These are phyloP conservation scores for Cerceris rybyensis DNA, from an alignment of 2,888 invertebrate species.

Conservation along the genomic window DNA sequence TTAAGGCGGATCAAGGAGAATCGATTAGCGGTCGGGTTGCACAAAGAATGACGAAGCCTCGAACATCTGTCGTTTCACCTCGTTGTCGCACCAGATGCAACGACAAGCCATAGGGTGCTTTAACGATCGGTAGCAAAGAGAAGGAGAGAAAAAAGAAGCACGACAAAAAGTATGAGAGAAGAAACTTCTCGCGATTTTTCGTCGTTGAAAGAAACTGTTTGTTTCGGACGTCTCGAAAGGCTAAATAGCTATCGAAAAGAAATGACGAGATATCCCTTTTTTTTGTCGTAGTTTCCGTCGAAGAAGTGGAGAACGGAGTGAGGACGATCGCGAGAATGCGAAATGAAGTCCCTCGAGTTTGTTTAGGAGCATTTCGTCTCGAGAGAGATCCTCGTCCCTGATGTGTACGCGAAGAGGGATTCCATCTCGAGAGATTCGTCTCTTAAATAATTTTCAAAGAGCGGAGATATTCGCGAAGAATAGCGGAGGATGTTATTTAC, in stretches of 20 bases:
- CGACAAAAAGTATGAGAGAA: no score
- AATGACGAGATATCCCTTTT: no score
- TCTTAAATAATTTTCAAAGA: no score
- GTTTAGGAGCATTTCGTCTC: slow-evolving; percentile 8
- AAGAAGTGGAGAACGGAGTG: no score
- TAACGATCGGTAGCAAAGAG: no score
- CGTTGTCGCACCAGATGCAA: slow-evolving; percentile 27
- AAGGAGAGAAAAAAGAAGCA: no score
- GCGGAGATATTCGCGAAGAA: no score
- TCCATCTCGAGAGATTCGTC: no score
- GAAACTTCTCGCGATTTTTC: no score
- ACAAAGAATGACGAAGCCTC: slow-evolving; percentile 15
- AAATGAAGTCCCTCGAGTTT: neutral
- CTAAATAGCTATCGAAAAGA: neutral
- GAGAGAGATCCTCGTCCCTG: neutral
- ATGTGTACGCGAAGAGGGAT: no score
- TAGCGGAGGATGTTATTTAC: no score
- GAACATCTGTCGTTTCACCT: slow-evolving; percentile 33
- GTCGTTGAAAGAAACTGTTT: neutral
- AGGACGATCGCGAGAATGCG: neutral
- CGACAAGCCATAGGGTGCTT: neutral
- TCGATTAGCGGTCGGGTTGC: slow-evolving; percentile 30
- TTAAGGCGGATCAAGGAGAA: slow-evolving; percentile 9
- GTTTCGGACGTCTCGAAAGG: neutral
- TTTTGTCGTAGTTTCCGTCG: no score